phyloP scores from a whole-genome alignment of 1,140 invertebrate species.

The Lepidurus arcticus region DNA sequence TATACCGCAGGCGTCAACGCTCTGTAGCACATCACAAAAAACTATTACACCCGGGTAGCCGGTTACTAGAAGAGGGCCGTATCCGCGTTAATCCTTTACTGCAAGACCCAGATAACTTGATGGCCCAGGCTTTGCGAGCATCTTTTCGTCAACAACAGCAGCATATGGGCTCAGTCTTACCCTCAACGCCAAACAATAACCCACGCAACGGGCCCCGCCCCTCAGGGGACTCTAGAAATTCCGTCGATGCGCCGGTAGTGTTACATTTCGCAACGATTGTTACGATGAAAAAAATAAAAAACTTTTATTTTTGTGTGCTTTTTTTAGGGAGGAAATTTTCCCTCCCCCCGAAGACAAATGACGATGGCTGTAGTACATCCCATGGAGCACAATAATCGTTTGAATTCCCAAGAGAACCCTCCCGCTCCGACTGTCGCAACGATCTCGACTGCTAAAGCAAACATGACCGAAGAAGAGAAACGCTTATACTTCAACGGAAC shows the following conservation, averaged over 20 bases:
- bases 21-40: conserved; percentile 26
- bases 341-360: conserved; percentile 23
- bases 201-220: not conserved
- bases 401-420: conserved; percentile 12
- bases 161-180: not conserved
- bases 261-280: not conserved
- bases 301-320: not conserved
- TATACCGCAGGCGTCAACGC: conserved; percentile 36
- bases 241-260: conserved; percentile 10
- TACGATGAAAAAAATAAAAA: not conserved
- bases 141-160: not conserved
- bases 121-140: not conserved
- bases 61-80: conserved; percentile 27
- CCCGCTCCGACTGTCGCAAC: not conserved
- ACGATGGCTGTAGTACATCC: conserved; percentile 28
- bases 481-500: conserved; percentile 15
- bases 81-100: conserved; percentile 31
- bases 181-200: not conserved
- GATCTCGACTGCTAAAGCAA: not conserved
- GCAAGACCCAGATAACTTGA: conserved; percentile 25
- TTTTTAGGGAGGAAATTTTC: not conserved
- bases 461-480: conserved; percentile 8
- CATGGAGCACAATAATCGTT: conserved; percentile 17
- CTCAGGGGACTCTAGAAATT: not conserved
- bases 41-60: conserved; percentile 26